A percentile compares a stretch with the other conserved stretches of the same genome.
phyloP scores from a whole-genome alignment of 2,797 vertebrate genomes.

The Gymnopithys bicolor region DNA sequence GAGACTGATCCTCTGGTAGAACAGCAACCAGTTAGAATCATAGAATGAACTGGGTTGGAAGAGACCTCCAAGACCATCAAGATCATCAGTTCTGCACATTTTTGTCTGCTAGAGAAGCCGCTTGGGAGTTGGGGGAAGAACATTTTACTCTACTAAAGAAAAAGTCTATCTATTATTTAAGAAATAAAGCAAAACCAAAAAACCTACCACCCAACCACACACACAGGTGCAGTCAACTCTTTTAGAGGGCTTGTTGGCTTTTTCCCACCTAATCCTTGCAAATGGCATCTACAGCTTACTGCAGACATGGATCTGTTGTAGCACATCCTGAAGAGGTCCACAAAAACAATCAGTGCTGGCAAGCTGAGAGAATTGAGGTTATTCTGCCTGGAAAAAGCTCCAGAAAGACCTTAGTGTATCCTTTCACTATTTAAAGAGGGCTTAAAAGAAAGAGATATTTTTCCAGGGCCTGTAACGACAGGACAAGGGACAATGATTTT shows the following conservation, averaged over 20 bases:
- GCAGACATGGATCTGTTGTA: not conserved
- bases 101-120: not conserved
- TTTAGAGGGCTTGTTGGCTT: not conserved
- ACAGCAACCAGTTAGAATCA: not conserved
- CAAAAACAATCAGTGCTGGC: not conserved
- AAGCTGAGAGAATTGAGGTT: not conserved
- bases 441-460: not conserved
- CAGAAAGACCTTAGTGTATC: not conserved
- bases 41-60: too few species aligned
- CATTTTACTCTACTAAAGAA: not conserved
- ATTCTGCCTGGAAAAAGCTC: not conserved
- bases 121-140: rapidly evolving
- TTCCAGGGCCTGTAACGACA: not conserved
- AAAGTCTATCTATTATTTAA: rapidly evolving
- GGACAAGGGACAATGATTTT: not conserved
- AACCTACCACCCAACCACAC: not conserved
- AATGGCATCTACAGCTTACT: not conserved
- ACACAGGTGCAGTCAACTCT: not conserved
- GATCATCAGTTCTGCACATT: not conserved
- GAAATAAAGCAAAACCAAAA: not conserved
- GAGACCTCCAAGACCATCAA: too few species aligned
- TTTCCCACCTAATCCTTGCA: not conserved
- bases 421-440: not conserved
- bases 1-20: not conserved
- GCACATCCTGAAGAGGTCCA: not conserved